Evolutionary conservation across 2,797 vertebrate genomes (phyloP).

Genomic region (Lacerta viridis): DNA sequence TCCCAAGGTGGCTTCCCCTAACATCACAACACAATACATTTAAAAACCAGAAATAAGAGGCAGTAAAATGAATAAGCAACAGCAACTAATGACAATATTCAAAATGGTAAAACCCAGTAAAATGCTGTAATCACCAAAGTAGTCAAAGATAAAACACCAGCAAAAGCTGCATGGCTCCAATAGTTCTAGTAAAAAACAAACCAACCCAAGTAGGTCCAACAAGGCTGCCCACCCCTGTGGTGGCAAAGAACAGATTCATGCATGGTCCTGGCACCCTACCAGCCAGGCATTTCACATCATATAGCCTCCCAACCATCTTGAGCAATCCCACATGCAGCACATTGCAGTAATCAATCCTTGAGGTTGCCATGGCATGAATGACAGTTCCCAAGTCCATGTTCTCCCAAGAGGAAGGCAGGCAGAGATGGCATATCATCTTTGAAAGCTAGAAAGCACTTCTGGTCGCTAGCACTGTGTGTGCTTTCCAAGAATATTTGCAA

Average conservation of each 20-base stretch:
- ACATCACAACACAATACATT: no score
- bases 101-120: no score
- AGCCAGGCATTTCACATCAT: not conserved
- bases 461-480: not conserved
- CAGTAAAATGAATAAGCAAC: no score
- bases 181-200: not conserved
- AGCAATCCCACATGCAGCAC: no score
- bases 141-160: no score
- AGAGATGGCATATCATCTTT: not conserved
- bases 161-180: not conserved
- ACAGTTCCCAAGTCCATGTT: not conserved
- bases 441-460: not conserved
- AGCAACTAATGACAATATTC: no score
- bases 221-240: not conserved
- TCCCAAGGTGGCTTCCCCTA: no score
- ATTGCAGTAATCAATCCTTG: not conserved
- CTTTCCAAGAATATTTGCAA: not conserved
- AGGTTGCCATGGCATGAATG: not conserved
- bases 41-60: no score
- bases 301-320: not conserved
- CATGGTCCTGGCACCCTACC: not conserved
- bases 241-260: not conserved
- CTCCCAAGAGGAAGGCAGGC: not conserved
- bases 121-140: no score
- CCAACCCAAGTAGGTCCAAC: not conserved